phyloP scores from a whole-genome alignment of 2,113 vertebrate genomes.

The Centropristis striata region DNA sequence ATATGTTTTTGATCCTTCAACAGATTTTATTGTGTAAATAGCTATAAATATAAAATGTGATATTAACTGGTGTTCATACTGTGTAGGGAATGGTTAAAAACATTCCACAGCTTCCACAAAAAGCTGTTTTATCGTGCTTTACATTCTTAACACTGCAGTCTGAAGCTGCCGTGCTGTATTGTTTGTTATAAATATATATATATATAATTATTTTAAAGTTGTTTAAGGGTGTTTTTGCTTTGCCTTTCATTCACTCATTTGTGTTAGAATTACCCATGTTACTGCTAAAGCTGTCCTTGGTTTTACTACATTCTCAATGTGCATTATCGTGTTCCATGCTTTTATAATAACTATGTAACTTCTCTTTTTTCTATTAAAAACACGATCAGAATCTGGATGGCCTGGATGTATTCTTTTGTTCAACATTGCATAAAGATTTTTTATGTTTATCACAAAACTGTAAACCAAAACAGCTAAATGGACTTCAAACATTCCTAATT shows the following conservation, averaged over 20 bases:
- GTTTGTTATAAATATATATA: conserved; percentile 16
- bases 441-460: no score
- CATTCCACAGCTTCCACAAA: conserved; percentile 23
- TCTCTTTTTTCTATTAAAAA: conserved; percentile 71
- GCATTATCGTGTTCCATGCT: conserved; percentile 60
- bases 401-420: background rate
- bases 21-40: conserved; percentile 67
- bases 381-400: background rate
- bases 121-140: conserved; percentile 31
- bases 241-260: conserved; percentile 40
- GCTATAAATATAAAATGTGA: conserved; percentile 47
- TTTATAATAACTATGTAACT: conserved; percentile 75
- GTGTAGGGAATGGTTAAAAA: conserved; percentile 15
- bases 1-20: conserved; percentile 30
- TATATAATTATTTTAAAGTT: conserved; percentile 31
- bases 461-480: no score
- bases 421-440: background rate
- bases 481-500: no score
- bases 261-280: conserved; percentile 36
- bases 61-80: conserved; percentile 46
- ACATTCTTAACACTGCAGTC: conserved; percentile 35
- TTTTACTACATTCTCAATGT: conserved; percentile 50
- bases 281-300: conserved; percentile 21
- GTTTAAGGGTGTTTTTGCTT: conserved; percentile 31
- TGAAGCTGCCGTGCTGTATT: conserved; percentile 50